These are phyloP conservation scores for Synchiropus splendidus DNA, from an alignment of 2,113 vertebrate genomes.

Conservation along the genomic window DNA sequence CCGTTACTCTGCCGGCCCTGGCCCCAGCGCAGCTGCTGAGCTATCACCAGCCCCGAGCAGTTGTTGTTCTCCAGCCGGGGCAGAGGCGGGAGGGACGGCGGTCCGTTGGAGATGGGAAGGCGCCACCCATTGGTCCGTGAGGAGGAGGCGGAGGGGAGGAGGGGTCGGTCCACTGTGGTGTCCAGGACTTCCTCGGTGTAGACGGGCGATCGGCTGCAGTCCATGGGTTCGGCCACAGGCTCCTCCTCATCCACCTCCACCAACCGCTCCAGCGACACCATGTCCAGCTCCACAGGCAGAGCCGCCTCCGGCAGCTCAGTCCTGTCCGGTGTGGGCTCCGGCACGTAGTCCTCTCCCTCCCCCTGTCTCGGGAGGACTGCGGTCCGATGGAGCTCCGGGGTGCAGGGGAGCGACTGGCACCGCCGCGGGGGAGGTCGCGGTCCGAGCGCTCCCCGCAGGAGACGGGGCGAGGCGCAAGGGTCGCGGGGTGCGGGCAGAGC, in stretches of 20 bases:
- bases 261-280: conserved; percentile 35
- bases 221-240: conserved; percentile 64
- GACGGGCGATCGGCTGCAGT: conserved; percentile 69
- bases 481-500: conserved; percentile 67
- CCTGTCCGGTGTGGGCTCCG: neutral
- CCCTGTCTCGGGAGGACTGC: conserved; percentile 19
- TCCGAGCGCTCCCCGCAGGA: conserved; percentile 29
- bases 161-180: conserved; percentile 30
- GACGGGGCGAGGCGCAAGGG: conserved; percentile 31
- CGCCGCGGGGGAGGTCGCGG: conserved; percentile 55
- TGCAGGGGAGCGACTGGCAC: conserved; percentile 81
- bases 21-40: conserved; percentile 57
- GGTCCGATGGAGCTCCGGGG: conserved; percentile 68
- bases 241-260: conserved; percentile 5
- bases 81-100: conserved; percentile 60
- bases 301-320: conserved; percentile 22
- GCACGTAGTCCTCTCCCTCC: neutral
- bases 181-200: conserved; percentile 36
- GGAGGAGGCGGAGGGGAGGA: conserved; percentile 25
- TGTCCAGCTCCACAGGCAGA: conserved; percentile 47
- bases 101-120: conserved; percentile 53
- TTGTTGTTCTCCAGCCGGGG: conserved; percentile 66
- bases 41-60: conserved; percentile 62
- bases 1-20: conserved; percentile 43
- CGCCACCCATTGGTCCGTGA: conserved; percentile 61